phyloP scores from a whole-genome alignment of 2,113 vertebrate species.

The Gymnorhina tibicen region DNA sequence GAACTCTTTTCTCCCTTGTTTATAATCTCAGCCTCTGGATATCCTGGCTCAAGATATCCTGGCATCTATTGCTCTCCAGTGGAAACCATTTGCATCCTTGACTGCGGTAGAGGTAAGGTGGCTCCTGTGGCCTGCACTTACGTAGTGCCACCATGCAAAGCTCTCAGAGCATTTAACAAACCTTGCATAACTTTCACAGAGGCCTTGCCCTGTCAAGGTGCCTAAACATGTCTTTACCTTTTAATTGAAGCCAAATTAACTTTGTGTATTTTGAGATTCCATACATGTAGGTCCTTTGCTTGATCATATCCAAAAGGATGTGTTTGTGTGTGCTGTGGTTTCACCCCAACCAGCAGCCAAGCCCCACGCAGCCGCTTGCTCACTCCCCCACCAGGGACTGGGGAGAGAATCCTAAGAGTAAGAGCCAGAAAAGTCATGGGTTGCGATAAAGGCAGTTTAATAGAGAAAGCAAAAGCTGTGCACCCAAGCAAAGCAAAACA shows the following conservation, averaged over 20 bases:
- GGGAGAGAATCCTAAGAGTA: neutral
- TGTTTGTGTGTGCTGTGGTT: neutral
- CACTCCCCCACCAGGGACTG: neutral
- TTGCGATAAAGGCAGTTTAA: neutral
- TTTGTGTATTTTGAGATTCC: neutral
- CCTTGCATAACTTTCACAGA: neutral
- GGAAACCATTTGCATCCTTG: neutral
- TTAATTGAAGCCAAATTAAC: neutral
- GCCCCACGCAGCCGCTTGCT: accelerated
- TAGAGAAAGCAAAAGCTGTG: neutral
- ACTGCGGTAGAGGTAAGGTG: neutral
- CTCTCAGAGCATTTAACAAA: neutral
- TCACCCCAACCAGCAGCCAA: neutral
- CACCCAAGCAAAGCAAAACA: neutral
- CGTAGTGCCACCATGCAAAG: accelerated
- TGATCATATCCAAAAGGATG: neutral
- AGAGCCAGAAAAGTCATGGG: neutral
- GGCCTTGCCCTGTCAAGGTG: neutral
- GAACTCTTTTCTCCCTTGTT: neutral
- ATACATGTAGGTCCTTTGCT: neutral
- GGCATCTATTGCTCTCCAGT: neutral
- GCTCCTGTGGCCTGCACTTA: neutral
- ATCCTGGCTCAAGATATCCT: neutral
- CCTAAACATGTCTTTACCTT: neutral
- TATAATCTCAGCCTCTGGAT: neutral